These are phyloP conservation scores for Zaprionus africanus DNA, from an alignment of 1,140 invertebrate genomes.

Conservation along the genomic window DNA sequence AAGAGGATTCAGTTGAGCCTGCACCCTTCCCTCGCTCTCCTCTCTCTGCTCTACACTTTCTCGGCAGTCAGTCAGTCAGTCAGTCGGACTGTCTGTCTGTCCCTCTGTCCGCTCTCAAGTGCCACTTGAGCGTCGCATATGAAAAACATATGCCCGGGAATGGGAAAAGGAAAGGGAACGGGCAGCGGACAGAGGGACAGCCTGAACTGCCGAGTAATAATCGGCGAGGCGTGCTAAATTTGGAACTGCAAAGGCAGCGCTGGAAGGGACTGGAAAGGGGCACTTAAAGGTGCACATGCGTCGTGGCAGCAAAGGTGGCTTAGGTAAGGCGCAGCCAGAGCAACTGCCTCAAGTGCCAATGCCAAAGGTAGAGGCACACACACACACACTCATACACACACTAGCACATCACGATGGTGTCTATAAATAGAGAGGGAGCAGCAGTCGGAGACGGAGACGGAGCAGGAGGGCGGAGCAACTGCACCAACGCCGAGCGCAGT, in stretches of 20 bases:
- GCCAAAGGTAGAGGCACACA: slow-evolving; percentile 59
- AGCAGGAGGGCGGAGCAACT: slow-evolving; percentile 10
- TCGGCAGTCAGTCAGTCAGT: not conserved
- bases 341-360: slow-evolving; percentile 66
- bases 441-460: slow-evolving; percentile 8
- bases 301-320: slow-evolving; percentile 69
- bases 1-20: too few species aligned
- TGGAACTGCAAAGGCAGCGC: slow-evolving; percentile 34
- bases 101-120: slow-evolving; percentile 41
- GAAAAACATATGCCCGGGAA: slow-evolving; percentile 47
- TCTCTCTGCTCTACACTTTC: not conserved
- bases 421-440: slow-evolving; percentile 63
- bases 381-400: slow-evolving; percentile 8
- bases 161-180: too few species aligned
- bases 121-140: slow-evolving; percentile 54
- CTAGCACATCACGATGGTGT: slow-evolving; percentile 21
- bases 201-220: slow-evolving; percentile 51
- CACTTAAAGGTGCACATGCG: slow-evolving; percentile 40
- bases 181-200: slow-evolving; percentile 17
- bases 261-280: not conserved
- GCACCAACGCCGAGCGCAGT: slow-evolving; percentile 34
- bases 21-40: not conserved
- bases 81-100: not conserved
- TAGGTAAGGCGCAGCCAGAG: slow-evolving; percentile 34
- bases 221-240: slow-evolving; percentile 54